These are phyloP conservation scores for Gobio occitaniae DNA, from an alignment of 2,797 vertebrate genomes.

Conservation along the genomic window DNA sequence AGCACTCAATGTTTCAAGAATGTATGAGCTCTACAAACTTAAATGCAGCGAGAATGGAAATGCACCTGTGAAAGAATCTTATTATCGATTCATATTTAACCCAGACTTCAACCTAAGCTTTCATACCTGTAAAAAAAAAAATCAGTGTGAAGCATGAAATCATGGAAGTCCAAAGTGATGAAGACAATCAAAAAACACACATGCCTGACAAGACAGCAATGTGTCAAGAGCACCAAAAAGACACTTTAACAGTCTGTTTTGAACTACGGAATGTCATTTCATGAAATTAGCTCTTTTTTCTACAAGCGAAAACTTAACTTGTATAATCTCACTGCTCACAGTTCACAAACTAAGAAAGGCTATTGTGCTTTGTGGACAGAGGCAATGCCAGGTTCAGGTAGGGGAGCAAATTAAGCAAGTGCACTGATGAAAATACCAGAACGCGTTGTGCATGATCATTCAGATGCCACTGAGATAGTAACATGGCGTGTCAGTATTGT, in stretches of 20 bases:
- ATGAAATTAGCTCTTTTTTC: neutral
- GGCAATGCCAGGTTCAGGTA: neutral
- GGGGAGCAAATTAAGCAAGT: neutral
- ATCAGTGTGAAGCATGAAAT: neutral
- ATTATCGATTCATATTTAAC: neutral
- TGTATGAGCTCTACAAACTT: neutral
- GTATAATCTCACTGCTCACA: neutral
- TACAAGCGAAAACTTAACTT: neutral
- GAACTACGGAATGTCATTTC: neutral
- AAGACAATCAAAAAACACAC: neutral
- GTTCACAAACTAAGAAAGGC: neutral
- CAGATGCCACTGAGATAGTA: neutral
- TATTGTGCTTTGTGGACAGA: neutral
- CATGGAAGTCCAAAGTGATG: neutral
- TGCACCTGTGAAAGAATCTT: neutral
- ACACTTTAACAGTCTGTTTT: neutral
- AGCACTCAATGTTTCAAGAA: neutral
- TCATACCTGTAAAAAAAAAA: neutral
- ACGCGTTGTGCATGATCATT: neutral
- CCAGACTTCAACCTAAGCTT: neutral
- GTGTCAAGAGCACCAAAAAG: neutral
- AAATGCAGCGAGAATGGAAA: neutral
- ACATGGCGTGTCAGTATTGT: neutral
- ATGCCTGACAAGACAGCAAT: neutral
- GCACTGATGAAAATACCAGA: neutral